phyloP scores from a whole-genome alignment of 2,888 invertebrate species.

The Hirtodrosophila duncani region DNA sequence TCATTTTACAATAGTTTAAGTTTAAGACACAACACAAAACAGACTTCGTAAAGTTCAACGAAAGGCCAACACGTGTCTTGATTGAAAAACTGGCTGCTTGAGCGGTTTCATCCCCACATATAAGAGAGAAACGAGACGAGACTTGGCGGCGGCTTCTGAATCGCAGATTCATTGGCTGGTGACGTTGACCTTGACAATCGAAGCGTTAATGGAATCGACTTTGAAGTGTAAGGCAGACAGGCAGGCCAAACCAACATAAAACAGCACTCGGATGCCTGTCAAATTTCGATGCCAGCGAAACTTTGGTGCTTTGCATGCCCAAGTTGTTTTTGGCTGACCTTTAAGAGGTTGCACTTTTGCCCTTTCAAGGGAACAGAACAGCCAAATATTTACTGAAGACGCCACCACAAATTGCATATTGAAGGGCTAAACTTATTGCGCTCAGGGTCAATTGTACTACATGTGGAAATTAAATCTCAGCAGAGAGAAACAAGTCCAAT shows the following conservation, averaged over 20 bases:
- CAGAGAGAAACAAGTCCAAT: conserved; percentile 10
- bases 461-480: conserved; percentile 2
- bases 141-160: background rate
- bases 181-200: conserved; percentile 54
- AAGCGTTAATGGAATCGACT: conserved; percentile 51
- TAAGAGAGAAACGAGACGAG: conserved; percentile 2
- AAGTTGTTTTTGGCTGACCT: conserved; percentile 11
- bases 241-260: conserved; percentile 13
- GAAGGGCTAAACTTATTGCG: conserved; percentile 9
- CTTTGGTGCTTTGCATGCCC: background rate
- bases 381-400: conserved; percentile 1
- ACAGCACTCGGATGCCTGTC: background rate
- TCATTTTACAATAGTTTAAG: conserved; percentile 17
- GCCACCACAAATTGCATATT: no score
- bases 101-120: conserved; percentile 39
- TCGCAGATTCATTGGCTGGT: no score
- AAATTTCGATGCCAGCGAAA: conserved; percentile 9
- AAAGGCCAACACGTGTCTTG: conserved; percentile 50
- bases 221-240: conserved; percentile 19
- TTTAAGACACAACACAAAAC: background rate
- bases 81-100: conserved; percentile 48
- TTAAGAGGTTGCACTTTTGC: conserved; percentile 17
- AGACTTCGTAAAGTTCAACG: conserved; percentile 14
- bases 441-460: conserved; percentile 1
- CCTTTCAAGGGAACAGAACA: conserved; percentile 8